Base-by-base conservation (phyloP, 64 coral and sea anemone species). In the Acropora yongei region DNA sequence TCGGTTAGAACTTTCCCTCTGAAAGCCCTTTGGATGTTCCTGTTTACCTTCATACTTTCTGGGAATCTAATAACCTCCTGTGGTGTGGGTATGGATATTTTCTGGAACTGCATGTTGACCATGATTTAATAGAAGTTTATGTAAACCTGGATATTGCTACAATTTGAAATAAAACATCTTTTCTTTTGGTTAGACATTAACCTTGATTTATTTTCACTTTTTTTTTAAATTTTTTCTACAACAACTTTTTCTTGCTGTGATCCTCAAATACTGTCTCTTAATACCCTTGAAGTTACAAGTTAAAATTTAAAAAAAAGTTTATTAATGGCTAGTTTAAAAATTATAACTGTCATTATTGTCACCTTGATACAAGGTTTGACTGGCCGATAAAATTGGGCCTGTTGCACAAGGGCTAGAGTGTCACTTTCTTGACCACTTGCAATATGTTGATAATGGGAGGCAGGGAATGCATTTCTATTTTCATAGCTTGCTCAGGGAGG, bases 211-310 rank as follows among this genome's bases (percentile, higher is more conserved):
- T 71, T 1, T 71, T 71, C 67, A 71, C 67, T 71, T 71, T 12
- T 71, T 71, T 71, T 71, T 71, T 0, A 30, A 30, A 30, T 30
- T 30, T 30, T 30, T 30, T 71, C 18, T 30, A 74, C 71, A 74
- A 74, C 18, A 74, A 74, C 71, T 74, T 74, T 74, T 74, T 74
- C 71, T 30, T 74, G 71, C 71, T 74, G 18, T 74, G 30, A 74
- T 30, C 30, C 71, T 74, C 71, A 30, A 74, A 74, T 30, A 30
- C 6, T 74, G 18, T 74, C 71, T 74, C 11, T 74, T 74, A 74
- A 74, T 74, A 74, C 71, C 18, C 71, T 74, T 74, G 71, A 74
- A 74, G 71, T 74, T 74, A n/a, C 9, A 74, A 71, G 67, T 71
- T 74, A 74, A 74, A 74, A 30, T 30, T 30, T 30, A 30, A 30